A percentile compares a stretch with the other conserved stretches of the same genome.
phyloP scores from a whole-genome alignment of 2,797 vertebrate species.

The Merluccius polli region DNA sequence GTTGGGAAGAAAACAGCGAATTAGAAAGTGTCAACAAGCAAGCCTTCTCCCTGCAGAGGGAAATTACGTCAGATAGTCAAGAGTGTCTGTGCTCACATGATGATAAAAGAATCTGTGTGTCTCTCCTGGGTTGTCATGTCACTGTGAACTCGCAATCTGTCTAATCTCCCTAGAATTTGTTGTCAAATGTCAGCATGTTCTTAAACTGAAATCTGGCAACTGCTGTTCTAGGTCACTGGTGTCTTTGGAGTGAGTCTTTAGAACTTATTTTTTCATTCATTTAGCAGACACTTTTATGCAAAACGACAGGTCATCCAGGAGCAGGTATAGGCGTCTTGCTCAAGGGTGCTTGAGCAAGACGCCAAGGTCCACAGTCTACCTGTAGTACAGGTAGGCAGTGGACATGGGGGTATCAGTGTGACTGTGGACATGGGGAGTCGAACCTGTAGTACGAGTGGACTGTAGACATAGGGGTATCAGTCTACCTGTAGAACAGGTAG shows the following conservation, averaged over 20 bases:
- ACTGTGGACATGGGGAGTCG: too few species aligned
- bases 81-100: not conserved
- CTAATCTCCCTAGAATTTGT: not conserved
- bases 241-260: not conserved
- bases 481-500: too few species aligned
- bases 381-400: too few species aligned
- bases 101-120: not conserved
- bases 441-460: too few species aligned
- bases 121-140: not conserved
- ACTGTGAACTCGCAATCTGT: not conserved
- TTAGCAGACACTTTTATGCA: too few species aligned
- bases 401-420: too few species aligned
- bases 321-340: too few species aligned
- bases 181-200: not conserved
- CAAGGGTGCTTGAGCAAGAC: too few species aligned
- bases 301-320: too few species aligned
- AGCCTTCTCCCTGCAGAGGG: conserved; percentile 33
- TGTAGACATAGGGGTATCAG: too few species aligned
- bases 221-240: not conserved
- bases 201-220: not conserved
- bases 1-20: conserved; percentile 47
- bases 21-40: conserved; percentile 45
- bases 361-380: too few species aligned
- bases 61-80: conserved; percentile 30
- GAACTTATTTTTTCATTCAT: not conserved